These are phyloP conservation scores for Cryptosula pallasiana DNA, from an alignment of 2,888 invertebrate genomes.

Conservation along the genomic window DNA sequence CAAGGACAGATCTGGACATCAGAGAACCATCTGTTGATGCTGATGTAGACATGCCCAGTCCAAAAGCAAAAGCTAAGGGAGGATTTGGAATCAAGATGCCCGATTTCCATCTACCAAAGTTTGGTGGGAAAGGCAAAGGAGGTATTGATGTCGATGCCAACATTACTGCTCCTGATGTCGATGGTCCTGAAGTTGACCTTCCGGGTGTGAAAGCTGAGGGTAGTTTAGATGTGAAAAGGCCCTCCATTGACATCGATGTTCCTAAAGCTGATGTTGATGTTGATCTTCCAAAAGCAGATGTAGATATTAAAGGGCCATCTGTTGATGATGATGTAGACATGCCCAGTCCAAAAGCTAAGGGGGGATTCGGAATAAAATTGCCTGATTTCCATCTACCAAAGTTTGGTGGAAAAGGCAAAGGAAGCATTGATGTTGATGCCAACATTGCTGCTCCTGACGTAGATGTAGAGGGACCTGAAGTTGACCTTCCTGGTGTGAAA, in stretches of 20 bases:
- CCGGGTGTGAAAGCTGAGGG: constrained; percentile 23
- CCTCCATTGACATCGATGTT: not conserved
- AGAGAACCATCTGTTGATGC: not conserved
- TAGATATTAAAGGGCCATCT: not conserved
- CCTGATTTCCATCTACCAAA: constrained; percentile 9
- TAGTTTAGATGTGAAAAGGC: not conserved
- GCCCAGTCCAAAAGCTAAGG: not conserved
- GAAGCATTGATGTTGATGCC: constrained; percentile 1
- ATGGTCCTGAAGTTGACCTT: not conserved
- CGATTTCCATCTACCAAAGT: not conserved
- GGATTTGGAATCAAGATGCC: constrained; percentile 21
- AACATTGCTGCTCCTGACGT: constrained; percentile 24
- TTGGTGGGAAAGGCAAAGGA: not conserved
- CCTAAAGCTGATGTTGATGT: not conserved
- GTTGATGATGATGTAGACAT: constrained; percentile 24
- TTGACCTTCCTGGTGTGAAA: not conserved
- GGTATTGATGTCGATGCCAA: constrained; percentile 13
- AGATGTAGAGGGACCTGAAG: not conserved
- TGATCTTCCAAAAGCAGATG: not conserved
- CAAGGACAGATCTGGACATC: not conserved
- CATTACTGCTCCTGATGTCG: constrained; percentile 14
- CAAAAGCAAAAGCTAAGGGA: not conserved
- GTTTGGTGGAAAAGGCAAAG: not conserved
- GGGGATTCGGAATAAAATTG: not conserved
- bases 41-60: constrained; percentile 16